These are phyloP conservation scores for Argya squamiceps DNA, from an alignment of 2,797 vertebrate species.

Conservation along the genomic window DNA sequence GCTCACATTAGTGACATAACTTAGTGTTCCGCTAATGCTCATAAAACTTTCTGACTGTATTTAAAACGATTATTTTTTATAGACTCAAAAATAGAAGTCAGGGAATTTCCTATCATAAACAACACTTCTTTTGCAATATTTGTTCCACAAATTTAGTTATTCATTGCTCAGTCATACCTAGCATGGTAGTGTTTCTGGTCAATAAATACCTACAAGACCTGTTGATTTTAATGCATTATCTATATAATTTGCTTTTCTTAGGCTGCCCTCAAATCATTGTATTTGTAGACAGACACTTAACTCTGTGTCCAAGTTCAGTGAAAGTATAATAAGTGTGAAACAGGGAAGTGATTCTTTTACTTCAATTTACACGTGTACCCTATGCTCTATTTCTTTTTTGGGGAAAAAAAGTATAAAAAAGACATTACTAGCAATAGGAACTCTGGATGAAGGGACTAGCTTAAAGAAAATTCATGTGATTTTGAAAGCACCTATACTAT, in stretches of 20 bases:
- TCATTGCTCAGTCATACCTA: neutral
- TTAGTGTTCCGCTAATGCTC: neutral
- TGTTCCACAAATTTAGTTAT: neutral
- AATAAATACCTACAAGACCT: neutral
- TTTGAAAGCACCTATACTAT: neutral
- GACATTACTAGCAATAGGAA: neutral
- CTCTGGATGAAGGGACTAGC: neutral
- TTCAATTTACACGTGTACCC: neutral
- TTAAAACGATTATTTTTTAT: neutral
- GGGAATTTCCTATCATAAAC: neutral
- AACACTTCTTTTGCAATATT: neutral
- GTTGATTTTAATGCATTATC: neutral
- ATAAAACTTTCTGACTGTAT: neutral
- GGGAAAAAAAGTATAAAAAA: neutral
- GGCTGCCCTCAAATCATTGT: neutral
- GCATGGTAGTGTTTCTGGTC: neutral
- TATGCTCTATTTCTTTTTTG: neutral
- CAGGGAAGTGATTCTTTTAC: neutral
- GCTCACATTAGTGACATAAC: neutral
- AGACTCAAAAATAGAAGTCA: neutral
- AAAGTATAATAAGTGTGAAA: neutral
- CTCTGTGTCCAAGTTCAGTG: neutral
- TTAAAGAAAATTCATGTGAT: neutral
- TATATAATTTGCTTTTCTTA: neutral
- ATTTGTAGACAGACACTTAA: neutral